A percentile compares a stretch with the other conserved stretches of the same genome.
Conservation (phyloP, 2,113 vertebrate genomes). For the Rhinichthys klamathensis region DNA sequence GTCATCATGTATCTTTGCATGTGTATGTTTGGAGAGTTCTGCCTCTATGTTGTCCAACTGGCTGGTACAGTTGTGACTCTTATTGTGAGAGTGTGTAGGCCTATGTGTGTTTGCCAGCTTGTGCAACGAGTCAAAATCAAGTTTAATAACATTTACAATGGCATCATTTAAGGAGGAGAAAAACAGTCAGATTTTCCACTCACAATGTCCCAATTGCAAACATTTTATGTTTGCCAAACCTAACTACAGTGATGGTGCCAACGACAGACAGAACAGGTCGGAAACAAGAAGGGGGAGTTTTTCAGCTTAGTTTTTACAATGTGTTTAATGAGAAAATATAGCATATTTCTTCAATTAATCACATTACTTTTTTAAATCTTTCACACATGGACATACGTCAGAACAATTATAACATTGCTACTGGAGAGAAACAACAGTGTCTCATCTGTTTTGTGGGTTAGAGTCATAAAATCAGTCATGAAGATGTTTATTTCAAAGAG, state of each 20-base stretch:
- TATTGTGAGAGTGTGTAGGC: slow-evolving; percentile 15
- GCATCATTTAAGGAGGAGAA: slow-evolving; percentile 47
- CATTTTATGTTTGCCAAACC: slow-evolving; percentile 7
- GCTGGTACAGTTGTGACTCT: slow-evolving; percentile 22
- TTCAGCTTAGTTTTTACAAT: neutral
- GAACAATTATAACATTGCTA: neutral
- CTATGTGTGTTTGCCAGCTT: slow-evolving; percentile 24
- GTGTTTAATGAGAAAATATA: neutral
- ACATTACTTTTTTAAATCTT: neutral
- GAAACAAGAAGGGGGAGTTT: neutral
- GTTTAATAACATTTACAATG: slow-evolving; percentile 46
- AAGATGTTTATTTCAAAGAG: neutral
- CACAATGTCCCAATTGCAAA: neutral
- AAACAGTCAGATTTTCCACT: slow-evolving; percentile 57
- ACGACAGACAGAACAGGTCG: neutral
- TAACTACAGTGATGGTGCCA: neutral
- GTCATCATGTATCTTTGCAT: neutral
- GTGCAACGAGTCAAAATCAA: slow-evolving; percentile 51
- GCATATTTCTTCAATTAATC: neutral
- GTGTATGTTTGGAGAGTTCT: neutral
- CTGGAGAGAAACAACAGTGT: neutral
- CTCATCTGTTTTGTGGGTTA: neutral
- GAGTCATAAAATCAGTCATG: neutral
- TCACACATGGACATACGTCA: slow-evolving; percentile 2
- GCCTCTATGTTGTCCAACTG: slow-evolving; percentile 52